These are phyloP conservation scores for Vanacampus margaritifer DNA, from an alignment of 2,113 vertebrate species.

Conservation along the genomic window DNA sequence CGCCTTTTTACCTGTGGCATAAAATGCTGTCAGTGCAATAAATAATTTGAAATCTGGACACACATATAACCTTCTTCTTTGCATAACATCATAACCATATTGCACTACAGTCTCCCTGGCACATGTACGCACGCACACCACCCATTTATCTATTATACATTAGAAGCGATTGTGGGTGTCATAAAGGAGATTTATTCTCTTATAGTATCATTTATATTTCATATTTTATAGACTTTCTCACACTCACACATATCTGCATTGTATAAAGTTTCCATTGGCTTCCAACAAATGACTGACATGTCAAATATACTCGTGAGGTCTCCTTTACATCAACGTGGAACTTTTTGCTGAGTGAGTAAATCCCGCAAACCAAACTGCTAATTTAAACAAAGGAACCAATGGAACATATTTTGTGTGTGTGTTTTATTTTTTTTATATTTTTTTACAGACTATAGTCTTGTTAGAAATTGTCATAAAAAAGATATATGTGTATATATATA, in stretches of 20 bases:
- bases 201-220: conserved; percentile 44
- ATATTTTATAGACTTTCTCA: conserved; percentile 32
- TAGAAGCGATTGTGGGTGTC: conserved; percentile 43
- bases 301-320: conserved; percentile 42
- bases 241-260: conserved; percentile 55
- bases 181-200: conserved; percentile 50
- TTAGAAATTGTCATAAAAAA: conserved; percentile 72
- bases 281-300: conserved; percentile 20
- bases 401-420: conserved; percentile 49
- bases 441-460: conserved; percentile 65
- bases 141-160: conserved; percentile 50
- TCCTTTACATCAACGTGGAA: conserved; percentile 31
- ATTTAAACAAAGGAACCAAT: conserved; percentile 51
- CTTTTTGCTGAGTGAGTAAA: conserved; percentile 52
- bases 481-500: conserved; percentile 65
- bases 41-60: conserved; percentile 54
- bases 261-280: conserved; percentile 40
- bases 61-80: conserved; percentile 59
- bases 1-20: conserved; percentile 39
- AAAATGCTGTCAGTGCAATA: conserved; percentile 63
- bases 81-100: conserved; percentile 70
- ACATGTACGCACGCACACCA: conserved; percentile 36
- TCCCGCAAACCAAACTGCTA: conserved; percentile 54
- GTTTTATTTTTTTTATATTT: conserved; percentile 35
- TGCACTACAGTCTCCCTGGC: conserved; percentile 56